Evolutionary conservation across 2,797 vertebrate species (phyloP).

Genomic region (Anabas testudineus): DNA sequence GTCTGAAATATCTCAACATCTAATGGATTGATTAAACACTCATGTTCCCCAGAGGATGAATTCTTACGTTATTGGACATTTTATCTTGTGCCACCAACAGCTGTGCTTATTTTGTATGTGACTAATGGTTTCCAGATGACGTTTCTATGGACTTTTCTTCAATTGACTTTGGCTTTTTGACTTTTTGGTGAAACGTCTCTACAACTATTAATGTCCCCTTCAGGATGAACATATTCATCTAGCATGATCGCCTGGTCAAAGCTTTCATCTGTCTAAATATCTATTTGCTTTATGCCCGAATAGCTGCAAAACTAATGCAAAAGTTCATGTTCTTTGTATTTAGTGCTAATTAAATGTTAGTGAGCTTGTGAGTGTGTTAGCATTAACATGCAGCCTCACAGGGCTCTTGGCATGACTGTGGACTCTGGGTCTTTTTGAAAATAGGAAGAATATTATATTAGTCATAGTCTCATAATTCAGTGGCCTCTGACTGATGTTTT

Average conservation of each 20-base stretch:
- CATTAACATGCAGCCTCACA: slow-evolving; percentile 1
- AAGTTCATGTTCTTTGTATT: not conserved
- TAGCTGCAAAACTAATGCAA: not conserved
- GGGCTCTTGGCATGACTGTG: not conserved
- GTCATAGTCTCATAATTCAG: not conserved
- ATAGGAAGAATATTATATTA: slow-evolving; percentile 11
- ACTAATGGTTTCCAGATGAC: not conserved
- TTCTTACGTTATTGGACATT: not conserved
- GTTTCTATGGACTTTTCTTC: not conserved
- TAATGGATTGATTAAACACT: not conserved
- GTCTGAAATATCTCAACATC: not conserved
- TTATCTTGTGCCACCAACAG: not conserved
- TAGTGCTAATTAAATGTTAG: not conserved
- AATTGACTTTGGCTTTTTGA: too few species aligned
- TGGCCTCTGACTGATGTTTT: slow-evolving; percentile 38
- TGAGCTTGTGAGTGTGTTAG: not conserved
- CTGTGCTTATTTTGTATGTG: not conserved
- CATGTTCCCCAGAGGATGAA: not conserved
- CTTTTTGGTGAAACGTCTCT: too few species aligned
- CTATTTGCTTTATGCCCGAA: not conserved
- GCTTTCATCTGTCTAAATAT: too few species aligned
- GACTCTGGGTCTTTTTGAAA: slow-evolving; percentile 6
- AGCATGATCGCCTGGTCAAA: too few species aligned
- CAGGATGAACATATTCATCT: too few species aligned
- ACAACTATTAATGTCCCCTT: too few species aligned